Conservation (phyloP, 2,797 vertebrate genomes). For the Psittacula derbiana region DNA sequence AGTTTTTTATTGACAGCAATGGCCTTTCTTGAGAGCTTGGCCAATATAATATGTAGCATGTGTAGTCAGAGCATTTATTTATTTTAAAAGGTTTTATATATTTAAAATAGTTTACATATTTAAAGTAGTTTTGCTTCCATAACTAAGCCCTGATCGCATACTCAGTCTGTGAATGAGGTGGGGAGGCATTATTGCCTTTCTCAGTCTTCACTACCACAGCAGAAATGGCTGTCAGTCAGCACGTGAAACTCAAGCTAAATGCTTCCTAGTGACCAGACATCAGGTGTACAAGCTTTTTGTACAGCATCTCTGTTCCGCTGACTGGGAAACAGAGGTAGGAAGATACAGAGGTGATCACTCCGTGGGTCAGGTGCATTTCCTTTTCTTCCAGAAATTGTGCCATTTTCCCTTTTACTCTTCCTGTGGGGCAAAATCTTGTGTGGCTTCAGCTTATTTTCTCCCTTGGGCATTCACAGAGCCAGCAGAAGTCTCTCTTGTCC, state of each 20-base stretch:
- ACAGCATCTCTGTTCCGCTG: background rate
- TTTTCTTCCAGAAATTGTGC: background rate
- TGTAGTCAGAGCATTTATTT: background rate
- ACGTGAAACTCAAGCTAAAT: background rate
- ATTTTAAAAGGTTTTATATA: background rate
- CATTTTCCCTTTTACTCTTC: background rate
- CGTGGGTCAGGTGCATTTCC: rapidly evolving
- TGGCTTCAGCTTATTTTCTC: background rate
- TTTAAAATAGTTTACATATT: background rate
- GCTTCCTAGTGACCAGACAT: background rate
- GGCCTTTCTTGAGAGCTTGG: background rate
- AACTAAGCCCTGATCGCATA: background rate
- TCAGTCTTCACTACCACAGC: background rate
- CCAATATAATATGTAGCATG: background rate
- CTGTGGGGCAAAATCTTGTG: background rate
- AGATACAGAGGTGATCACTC: background rate
- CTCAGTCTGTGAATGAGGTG: background rate
- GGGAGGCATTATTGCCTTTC: background rate
- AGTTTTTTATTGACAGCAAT: background rate
- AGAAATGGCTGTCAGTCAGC: background rate
- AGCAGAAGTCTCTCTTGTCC: background rate
- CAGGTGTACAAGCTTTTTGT: background rate
- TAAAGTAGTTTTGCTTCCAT: background rate
- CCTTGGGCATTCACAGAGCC: background rate
- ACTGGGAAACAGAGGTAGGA: background rate